phyloP scores from a whole-genome alignment of 2,797 vertebrate species.

The Selene dorsalis region DNA sequence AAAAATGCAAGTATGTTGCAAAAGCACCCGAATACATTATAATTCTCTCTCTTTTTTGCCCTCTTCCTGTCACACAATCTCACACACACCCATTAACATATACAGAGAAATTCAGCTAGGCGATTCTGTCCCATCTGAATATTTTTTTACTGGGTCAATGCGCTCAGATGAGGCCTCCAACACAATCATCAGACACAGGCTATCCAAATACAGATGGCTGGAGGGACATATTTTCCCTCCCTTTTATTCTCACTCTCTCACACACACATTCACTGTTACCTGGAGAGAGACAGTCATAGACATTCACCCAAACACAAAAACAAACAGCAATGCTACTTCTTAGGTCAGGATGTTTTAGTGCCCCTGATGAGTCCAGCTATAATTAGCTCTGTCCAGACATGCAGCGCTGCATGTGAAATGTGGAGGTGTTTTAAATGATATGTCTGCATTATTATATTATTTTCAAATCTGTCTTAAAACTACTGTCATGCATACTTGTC shows the following conservation, averaged over 20 bases:
- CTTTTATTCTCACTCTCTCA: conserved; percentile 5
- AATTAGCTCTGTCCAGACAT: conserved; percentile 24
- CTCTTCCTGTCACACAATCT: background rate
- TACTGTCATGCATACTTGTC: background rate
- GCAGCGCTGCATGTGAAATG: background rate
- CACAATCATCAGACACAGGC: conserved; percentile 59
- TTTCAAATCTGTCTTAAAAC: background rate
- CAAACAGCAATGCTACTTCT: conserved; percentile 53
- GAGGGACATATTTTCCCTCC: conserved; percentile 40
- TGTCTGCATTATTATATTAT: background rate
- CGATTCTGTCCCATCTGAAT: conserved; percentile 57
- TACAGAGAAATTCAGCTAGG: conserved; percentile 27
- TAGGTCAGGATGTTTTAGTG: conserved; percentile 63
- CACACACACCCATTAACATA: conserved; percentile 25
- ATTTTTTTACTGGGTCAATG: conserved; percentile 70
- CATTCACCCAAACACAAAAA: conserved; percentile 36
- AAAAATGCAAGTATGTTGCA: background rate
- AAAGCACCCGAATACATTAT: conserved; percentile 17
- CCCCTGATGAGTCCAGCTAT: conserved; percentile 44
- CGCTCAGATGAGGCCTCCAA: conserved; percentile 64
- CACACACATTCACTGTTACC: background rate
- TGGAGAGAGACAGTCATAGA: conserved; percentile 2
- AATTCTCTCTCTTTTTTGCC: background rate
- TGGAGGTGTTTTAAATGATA: background rate
- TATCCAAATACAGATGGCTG: conserved; percentile 48